phyloP scores from a whole-genome alignment of 2,113 vertebrate species.

The Pleuronectes platessa region DNA sequence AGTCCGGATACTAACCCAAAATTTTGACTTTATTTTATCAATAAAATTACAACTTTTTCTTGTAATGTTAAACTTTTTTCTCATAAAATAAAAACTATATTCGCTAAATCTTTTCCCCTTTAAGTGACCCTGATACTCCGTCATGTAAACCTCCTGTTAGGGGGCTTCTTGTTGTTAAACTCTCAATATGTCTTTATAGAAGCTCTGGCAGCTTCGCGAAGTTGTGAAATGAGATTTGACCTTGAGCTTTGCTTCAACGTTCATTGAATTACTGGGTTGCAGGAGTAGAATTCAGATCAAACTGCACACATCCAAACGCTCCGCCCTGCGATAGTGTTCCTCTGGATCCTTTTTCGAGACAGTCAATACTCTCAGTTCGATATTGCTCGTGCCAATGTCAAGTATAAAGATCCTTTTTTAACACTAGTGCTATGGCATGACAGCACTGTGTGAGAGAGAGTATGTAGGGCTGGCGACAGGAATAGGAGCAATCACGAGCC shows the following conservation, averaged over 20 bases:
- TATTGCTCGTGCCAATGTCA: constrained; percentile 8
- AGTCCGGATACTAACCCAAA: no score
- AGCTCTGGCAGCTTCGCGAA: background rate
- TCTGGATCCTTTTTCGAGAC: constrained; percentile 5
- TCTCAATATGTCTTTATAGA: background rate
- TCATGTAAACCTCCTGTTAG: background rate
- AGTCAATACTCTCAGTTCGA: constrained; percentile 16
- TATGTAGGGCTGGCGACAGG: constrained; percentile 30
- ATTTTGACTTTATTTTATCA: no score
- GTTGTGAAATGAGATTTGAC: constrained; percentile 10
- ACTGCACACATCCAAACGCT: background rate
- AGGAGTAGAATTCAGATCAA: background rate
- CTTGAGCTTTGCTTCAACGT: constrained; percentile 14
- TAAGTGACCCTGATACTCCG: background rate
- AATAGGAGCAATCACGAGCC: constrained; percentile 37
- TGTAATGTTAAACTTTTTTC: no score
- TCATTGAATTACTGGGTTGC: background rate
- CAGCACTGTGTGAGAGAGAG: constrained; percentile 4
- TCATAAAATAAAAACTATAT: no score
- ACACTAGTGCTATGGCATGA: background rate
- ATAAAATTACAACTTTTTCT: no score
- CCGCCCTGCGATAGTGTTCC: background rate
- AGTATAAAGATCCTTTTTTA: constrained; percentile 14
- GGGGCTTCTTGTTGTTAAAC: background rate
- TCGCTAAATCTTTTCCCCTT: no score